Evolutionary conservation across 2,113 vertebrate species (phyloP).

Genomic region (Electrona antarctica): DNA sequence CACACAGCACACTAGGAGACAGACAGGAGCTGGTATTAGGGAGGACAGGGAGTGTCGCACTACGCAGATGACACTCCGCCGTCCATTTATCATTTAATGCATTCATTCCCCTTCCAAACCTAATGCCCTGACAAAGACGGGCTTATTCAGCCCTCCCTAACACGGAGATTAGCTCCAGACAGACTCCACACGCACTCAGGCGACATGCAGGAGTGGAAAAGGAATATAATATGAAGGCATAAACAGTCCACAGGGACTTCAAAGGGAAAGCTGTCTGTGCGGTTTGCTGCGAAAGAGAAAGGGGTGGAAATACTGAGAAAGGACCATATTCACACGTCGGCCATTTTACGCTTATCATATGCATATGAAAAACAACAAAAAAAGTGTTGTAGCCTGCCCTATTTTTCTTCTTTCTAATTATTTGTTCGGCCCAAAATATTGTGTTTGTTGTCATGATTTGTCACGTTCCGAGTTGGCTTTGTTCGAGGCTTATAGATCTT

Average conservation of each 20-base stretch:
- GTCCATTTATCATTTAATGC: conserved; percentile 57
- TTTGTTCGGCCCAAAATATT: too few relatives aligned
- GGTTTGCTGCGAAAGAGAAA: conserved; percentile 20
- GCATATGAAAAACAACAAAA: too few relatives aligned
- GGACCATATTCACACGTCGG: too few relatives aligned
- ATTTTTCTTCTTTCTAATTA: too few relatives aligned
- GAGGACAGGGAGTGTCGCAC: conserved; percentile 4
- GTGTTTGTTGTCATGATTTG: too few relatives aligned
- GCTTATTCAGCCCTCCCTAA: conserved; percentile 64
- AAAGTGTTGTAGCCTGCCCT: too few relatives aligned
- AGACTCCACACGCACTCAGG: conserved; percentile 44
- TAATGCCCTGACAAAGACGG: conserved; percentile 54
- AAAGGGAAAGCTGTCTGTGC: conserved; percentile 23
- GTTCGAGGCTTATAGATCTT: too few relatives aligned
- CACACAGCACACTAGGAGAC: too few relatives aligned
- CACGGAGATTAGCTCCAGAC: conserved; percentile 62
- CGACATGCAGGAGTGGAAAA: conserved; percentile 4
- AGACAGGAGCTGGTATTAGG: not conserved
- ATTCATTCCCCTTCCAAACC: conserved; percentile 38
- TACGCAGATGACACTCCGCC: conserved; percentile 22
- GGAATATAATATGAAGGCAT: conserved; percentile 39
- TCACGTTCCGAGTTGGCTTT: too few relatives aligned
- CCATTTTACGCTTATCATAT: too few relatives aligned
- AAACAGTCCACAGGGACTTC: conserved; percentile 48
- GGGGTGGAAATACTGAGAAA: too few relatives aligned